Conservation (phyloP, 1,140 invertebrate genomes). For the Pseudomyrmex flavicornis region DNA sequence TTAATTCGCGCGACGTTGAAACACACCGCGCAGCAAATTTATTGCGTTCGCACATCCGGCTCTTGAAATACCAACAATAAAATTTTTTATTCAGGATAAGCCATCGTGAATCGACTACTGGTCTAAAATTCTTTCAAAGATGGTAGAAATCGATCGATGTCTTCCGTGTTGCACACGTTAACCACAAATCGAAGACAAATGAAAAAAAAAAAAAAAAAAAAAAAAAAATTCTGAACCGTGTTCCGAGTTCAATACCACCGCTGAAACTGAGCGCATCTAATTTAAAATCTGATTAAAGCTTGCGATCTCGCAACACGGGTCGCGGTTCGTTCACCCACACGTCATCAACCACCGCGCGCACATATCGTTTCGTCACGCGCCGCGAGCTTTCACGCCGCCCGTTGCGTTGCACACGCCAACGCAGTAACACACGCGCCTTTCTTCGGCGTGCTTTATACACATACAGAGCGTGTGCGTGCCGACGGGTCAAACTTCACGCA, state of each 20-base stretch:
- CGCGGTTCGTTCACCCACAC: neutral
- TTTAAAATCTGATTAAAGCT: conserved; percentile 32
- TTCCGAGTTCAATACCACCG: no score
- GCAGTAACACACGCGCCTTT: conserved; percentile 1
- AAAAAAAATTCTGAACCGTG: no score
- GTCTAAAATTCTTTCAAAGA: no score
- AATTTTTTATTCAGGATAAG: neutral
- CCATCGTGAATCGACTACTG: no score
- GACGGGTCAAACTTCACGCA: conserved; percentile 66
- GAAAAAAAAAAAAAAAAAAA: no score
- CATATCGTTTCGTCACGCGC: neutral
- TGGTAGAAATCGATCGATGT: no score
- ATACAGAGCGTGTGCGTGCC: neutral
- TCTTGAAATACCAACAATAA: neutral
- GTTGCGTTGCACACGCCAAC: conserved; percentile 14
- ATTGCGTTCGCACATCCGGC: neutral
- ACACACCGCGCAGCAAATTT: neutral
- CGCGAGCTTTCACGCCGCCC: neutral
- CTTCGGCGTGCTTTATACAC: neutral
- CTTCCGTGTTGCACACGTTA: no score
- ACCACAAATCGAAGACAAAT: no score
- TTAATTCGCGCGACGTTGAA: neutral
- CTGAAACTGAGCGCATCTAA: neutral
- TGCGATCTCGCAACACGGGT: neutral
- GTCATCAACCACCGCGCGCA: neutral